Evolutionary conservation across 1,140 invertebrate species (phyloP).

Genomic region (Drosophila ercepeae): DNA sequence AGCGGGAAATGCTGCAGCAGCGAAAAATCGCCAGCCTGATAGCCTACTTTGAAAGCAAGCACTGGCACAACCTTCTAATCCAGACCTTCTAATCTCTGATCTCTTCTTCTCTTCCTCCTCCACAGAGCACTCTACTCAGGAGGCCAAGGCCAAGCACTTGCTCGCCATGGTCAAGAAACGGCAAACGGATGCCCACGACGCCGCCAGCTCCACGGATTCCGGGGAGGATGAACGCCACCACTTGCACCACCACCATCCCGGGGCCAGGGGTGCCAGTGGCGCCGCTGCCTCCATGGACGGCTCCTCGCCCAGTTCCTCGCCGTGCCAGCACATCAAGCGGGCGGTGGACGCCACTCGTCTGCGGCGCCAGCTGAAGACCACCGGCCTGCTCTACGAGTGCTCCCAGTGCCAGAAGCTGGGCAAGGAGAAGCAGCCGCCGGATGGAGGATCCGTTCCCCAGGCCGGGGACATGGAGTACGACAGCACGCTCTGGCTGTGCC

Average conservation of each 20-base stretch:
- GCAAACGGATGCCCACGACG: slow-evolving; percentile 86
- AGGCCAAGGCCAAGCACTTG: slow-evolving; percentile 18
- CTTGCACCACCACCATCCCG: background rate
- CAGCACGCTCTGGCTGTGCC: slow-evolving; percentile 87
- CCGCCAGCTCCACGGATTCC: slow-evolving; percentile 86
- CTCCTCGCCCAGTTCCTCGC: slow-evolving; percentile 51
- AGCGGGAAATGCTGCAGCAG: background rate
- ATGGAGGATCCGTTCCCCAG: slow-evolving; percentile 7
- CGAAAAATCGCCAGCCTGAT: slow-evolving; percentile 12
- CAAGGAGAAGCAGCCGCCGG: slow-evolving; percentile 21
- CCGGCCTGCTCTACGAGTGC: slow-evolving; percentile 86
- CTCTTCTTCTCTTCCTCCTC: too few relatives aligned
- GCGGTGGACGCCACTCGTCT: slow-evolving; percentile 87
- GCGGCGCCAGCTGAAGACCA: slow-evolving; percentile 86
- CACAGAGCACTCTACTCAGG: slow-evolving; percentile 18
- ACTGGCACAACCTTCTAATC: background rate
- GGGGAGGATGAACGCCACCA: slow-evolving; percentile 85
- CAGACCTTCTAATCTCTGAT: background rate
- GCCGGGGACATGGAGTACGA: slow-evolving; percentile 86
- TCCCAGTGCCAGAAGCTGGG: slow-evolving; percentile 84
- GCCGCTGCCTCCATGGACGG: slow-evolving; percentile 22
- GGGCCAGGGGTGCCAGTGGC: background rate
- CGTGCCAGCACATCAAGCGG: slow-evolving; percentile 89
- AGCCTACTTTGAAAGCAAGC: slow-evolving; percentile 35
- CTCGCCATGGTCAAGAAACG: slow-evolving; percentile 85